A percentile compares a stretch with the other conserved stretches of the same genome.
Conservation (phyloP, 1,140 invertebrate genomes). For the Matsumurasca onukii region DNA sequence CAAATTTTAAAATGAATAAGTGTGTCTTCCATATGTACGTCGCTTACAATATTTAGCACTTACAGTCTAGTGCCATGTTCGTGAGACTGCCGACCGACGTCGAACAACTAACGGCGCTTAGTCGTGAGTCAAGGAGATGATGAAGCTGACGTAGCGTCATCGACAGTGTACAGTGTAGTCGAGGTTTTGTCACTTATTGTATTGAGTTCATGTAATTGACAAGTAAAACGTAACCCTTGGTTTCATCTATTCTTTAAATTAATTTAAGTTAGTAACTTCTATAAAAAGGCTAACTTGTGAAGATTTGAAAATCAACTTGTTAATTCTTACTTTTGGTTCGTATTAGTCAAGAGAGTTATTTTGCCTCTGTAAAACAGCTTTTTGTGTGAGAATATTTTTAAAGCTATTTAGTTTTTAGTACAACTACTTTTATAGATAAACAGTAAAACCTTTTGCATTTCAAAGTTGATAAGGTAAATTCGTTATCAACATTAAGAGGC, state of each 20-base stretch:
- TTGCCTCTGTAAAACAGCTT: too few species aligned
- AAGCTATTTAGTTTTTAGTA: too few species aligned
- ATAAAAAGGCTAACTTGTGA: not conserved
- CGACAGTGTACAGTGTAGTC: not conserved
- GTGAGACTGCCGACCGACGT: not conserved
- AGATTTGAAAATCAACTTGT: not conserved
- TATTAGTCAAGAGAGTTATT: too few species aligned
- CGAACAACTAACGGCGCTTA: not conserved
- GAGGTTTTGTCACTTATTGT: too few species aligned
- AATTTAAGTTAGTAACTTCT: not conserved
- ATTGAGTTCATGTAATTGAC: not conserved
- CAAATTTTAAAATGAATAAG: constrained; percentile 25
- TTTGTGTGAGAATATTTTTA: too few species aligned
- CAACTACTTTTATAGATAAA: too few species aligned
- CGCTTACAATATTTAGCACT: constrained; percentile 20
- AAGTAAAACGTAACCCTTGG: not conserved
- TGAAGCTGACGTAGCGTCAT: not conserved
- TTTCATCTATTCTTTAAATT: not conserved
- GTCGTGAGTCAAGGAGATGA: not conserved
- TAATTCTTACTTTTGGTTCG: not conserved
- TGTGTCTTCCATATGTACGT: constrained; percentile 26
- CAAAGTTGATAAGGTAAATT: too few species aligned
- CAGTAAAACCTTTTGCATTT: too few species aligned
- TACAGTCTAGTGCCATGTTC: constrained; percentile 19
- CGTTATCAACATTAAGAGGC: not conserved